phyloP scores from a whole-genome alignment of 2,113 vertebrate species.

The Arothron firmamentum region DNA sequence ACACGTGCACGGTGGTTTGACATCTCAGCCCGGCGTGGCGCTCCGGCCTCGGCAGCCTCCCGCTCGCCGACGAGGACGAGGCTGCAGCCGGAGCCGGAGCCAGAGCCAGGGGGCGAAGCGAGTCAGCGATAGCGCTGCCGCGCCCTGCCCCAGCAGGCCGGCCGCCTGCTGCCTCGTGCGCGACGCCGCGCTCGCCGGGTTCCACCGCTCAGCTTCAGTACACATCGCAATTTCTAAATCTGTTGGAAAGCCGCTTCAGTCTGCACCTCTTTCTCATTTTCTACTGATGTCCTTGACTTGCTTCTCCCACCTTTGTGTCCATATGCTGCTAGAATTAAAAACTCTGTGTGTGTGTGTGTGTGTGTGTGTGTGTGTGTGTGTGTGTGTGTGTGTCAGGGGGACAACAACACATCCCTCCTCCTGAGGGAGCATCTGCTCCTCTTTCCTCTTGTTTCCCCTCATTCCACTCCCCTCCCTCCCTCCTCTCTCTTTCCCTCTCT shows the following conservation, averaged over 20 bases:
- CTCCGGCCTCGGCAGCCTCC: constrained; percentile 31
- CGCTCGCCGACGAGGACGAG: constrained; percentile 36
- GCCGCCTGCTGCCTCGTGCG: constrained; percentile 48
- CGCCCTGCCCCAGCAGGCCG: constrained; percentile 58
- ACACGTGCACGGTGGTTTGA: too few relatives aligned
- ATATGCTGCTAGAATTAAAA: constrained; percentile 11
- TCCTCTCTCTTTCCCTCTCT: constrained; percentile 14
- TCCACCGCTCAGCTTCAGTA: constrained; percentile 46
- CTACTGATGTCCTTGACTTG: constrained; percentile 2
- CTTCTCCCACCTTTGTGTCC: constrained; percentile 5
- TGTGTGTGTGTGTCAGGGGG: constrained; percentile 37
- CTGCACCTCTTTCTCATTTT: constrained; percentile 15
- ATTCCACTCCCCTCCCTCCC: constrained; percentile 16
- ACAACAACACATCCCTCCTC: constrained; percentile 61
- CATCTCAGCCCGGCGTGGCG: too few relatives aligned
- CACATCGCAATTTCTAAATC: constrained; percentile 40
- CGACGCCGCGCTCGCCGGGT: constrained; percentile 47
- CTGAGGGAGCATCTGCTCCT: constrained; percentile 73
- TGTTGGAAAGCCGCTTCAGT: not conserved
- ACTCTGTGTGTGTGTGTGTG: constrained; percentile 28
- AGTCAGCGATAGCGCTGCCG: constrained; percentile 66
- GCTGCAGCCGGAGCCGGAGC: too few relatives aligned
- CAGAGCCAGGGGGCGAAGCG: constrained; percentile 45
- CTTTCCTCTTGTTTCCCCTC: constrained; percentile 42
- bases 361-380: constrained; percentile 28